Base-by-base conservation (phyloP, 2,888 invertebrate species). In the Thumatha senex region DNA sequence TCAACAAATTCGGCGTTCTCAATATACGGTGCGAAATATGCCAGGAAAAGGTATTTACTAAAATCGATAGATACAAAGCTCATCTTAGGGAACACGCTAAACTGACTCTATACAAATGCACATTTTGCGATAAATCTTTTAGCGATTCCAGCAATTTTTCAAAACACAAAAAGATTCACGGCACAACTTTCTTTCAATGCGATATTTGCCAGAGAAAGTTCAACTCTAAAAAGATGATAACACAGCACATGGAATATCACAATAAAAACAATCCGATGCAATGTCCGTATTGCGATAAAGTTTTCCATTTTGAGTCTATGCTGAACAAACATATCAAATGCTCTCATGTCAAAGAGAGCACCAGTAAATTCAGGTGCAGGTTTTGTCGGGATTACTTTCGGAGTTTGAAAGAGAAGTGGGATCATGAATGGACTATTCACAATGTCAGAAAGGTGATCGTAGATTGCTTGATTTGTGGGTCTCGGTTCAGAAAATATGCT, bases 91-190 rank as follows among this genome's bases (percentile, higher is more conserved):
- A 89, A 48, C 92, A 92, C 70, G 91, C 91, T 4, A 87, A 89
- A 55, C 74, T 92, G 0, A 92, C 92, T 0, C 56, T 89, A 0
- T 92, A 92, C 76, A 84, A 89, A 51, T 92, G 92, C 65, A 85
- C 82, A 0, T 82, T 88, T 55, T 92, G 92, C 69, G 83, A 91
- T 48, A 91, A 92, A 56, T 84, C 87, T 7, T 92, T 92, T 58
- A 89, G 88, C 53, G 92, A 92, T 49, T 92, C 92, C 14, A 89
- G 89, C 53, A 92, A 92, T 53, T 92, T 91, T 55, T 92, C 91
- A 1, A 92, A 92, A 44, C 92, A 92, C 63, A 92, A 92, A 63
- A 92, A 92, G 56, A 84, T 89, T 18, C 92, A 92, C 62, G 89
- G 89, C 14, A 64, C 72, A 0, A 75, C 78, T 0, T 86, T 70